These are phyloP conservation scores for Eudyptes chrysolophus DNA, from an alignment of 2,113 vertebrate genomes.

Conservation along the genomic window DNA sequence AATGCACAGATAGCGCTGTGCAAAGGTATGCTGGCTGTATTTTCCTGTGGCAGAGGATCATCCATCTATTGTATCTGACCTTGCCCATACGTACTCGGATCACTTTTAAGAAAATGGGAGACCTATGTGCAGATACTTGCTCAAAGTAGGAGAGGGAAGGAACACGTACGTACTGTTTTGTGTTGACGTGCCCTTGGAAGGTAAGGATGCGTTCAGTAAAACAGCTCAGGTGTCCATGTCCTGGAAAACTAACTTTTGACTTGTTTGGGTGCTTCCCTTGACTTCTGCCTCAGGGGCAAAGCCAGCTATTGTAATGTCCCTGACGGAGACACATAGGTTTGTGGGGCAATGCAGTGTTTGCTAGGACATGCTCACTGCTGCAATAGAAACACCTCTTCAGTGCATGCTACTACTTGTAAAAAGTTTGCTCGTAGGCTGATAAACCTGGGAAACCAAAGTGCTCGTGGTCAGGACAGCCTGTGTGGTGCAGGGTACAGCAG, in stretches of 20 bases:
- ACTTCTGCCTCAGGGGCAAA: background rate
- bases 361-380: background rate
- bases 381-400: background rate
- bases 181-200: background rate
- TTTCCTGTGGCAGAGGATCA: background rate
- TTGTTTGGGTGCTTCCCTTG: background rate
- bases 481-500: background rate
- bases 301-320: background rate
- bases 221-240: background rate
- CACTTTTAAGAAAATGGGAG: background rate
- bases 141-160: background rate
- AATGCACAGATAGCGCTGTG: background rate
- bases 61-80: background rate
- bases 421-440: background rate
- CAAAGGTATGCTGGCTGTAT: background rate
- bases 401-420: background rate
- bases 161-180: accelerated
- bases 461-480: accelerated
- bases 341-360: background rate
- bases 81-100: background rate
- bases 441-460: background rate
- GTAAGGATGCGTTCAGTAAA: background rate
- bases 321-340: background rate
- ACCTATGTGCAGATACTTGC: background rate
- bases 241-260: background rate